Evolutionary conservation across 2,113 vertebrate species (phyloP).

Genomic region (Saguinus imperator): DNA sequence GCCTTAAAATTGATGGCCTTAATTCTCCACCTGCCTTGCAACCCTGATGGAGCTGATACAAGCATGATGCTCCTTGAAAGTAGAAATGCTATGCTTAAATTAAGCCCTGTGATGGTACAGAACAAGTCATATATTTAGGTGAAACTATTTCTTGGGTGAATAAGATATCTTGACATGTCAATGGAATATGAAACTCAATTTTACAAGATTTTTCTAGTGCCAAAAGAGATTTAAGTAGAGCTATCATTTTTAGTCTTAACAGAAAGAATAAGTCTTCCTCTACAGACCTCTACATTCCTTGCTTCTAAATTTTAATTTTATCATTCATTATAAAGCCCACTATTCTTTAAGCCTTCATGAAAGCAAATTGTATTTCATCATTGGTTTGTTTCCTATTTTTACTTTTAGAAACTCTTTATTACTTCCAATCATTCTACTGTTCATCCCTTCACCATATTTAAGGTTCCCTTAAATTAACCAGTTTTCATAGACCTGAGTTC

Average conservation of each 20-base stretch:
- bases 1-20: slow-evolving; percentile 68
- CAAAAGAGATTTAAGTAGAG: slow-evolving; percentile 61
- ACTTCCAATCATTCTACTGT: slow-evolving; percentile 9
- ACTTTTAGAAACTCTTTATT: not conserved
- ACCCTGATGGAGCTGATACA: slow-evolving; percentile 60
- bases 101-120: slow-evolving; percentile 27
- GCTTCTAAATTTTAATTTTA: slow-evolving; percentile 65
- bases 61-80: slow-evolving; percentile 55
- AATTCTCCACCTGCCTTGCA: slow-evolving; percentile 66
- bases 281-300: not conserved
- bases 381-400: slow-evolving; percentile 22
- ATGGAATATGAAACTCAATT: slow-evolving; percentile 75
- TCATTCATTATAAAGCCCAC: slow-evolving; percentile 43
- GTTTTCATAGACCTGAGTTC: not conserved
- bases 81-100: slow-evolving; percentile 65
- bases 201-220: slow-evolving; percentile 68
- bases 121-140: slow-evolving; percentile 71
- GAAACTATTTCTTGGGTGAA: slow-evolving; percentile 63
- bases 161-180: slow-evolving; percentile 74
- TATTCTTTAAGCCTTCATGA: slow-evolving; percentile 23
- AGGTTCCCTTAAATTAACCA: not conserved
- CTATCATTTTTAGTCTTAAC: slow-evolving; percentile 67
- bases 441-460: not conserved
- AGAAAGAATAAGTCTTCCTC: slow-evolving; percentile 43
- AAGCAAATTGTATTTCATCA: slow-evolving; percentile 32